Conservation (phyloP, 2,888 invertebrate species). For the Harpalus rubripes region DNA sequence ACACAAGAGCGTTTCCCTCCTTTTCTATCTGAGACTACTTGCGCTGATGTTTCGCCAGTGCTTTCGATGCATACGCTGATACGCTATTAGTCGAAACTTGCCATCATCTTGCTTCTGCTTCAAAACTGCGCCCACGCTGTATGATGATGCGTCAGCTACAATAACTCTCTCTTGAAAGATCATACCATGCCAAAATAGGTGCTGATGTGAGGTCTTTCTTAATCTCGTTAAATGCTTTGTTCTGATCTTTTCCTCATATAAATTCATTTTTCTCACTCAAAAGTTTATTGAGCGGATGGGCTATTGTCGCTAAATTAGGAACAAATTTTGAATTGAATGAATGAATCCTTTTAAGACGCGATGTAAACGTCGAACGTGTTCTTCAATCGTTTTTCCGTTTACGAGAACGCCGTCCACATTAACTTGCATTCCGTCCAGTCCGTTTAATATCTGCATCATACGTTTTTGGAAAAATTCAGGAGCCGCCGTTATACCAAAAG, state of each 20-base stretch:
- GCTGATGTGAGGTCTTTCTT: slow-evolving; percentile 68
- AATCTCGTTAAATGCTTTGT: slow-evolving; percentile 36
- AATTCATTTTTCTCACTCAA: too few species aligned
- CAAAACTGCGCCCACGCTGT: too few species aligned
- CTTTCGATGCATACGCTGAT: slow-evolving; percentile 72
- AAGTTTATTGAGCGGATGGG: not conserved
- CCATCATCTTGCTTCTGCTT: too few species aligned
- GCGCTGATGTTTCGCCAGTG: slow-evolving; percentile 70
- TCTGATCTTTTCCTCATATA: slow-evolving; percentile 20
- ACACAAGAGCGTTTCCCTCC: slow-evolving; percentile 72
- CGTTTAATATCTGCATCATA: too few species aligned
- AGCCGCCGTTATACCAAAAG: too few species aligned
- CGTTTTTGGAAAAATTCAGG: too few species aligned
- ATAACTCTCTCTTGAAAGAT: slow-evolving; percentile 69
- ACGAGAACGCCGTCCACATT: too few species aligned
- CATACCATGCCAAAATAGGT: slow-evolving; percentile 72
- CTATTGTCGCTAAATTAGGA: not conserved
- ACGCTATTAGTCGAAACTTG: too few species aligned
- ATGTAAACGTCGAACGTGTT: too few species aligned
- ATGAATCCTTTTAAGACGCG: slow-evolving; percentile 31
- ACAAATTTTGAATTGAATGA: slow-evolving; percentile 60
- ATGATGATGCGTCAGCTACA: slow-evolving; percentile 70
- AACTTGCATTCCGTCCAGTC: too few species aligned
- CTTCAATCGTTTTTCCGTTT: too few species aligned
- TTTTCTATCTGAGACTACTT: slow-evolving; percentile 73